These are phyloP conservation scores for Caenorhabditis japonica DNA, from an alignment of 2,888 invertebrate species.

Conservation along the genomic window DNA sequence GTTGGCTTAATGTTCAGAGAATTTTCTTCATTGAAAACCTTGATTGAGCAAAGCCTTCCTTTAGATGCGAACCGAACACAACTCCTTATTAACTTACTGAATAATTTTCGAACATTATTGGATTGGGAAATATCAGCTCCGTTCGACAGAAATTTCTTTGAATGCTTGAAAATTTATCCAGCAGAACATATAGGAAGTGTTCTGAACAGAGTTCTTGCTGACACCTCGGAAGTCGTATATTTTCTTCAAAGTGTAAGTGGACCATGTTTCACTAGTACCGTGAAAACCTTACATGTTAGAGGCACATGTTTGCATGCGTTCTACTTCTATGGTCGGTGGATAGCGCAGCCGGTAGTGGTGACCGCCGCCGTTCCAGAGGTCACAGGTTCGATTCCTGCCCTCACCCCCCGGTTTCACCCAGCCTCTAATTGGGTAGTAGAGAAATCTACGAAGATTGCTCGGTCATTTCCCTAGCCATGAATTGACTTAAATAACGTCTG, in stretches of 20 bases:
- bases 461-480: no score
- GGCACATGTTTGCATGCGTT: no score
- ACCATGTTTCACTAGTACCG: background rate
- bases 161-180: conserved; percentile 22
- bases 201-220: conserved; percentile 3
- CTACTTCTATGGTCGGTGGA: no score
- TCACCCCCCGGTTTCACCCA: no score
- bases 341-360: no score
- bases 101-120: conserved; percentile 30
- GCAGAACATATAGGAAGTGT: conserved; percentile 23
- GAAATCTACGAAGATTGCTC: no score
- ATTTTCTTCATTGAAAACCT: conserved; percentile 18
- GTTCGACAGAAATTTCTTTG: no score
- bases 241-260: background rate
- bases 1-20: conserved; percentile 44
- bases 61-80: conserved; percentile 1
- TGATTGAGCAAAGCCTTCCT: conserved; percentile 12
- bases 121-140: conserved; percentile 37
- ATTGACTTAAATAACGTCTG: no score
- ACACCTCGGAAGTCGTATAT: background rate
- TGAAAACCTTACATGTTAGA: no score
- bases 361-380: no score
- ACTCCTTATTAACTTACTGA: conserved; percentile 21
- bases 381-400: no score
- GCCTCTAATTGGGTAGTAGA: no score